Base-by-base conservation (phyloP, 2,113 vertebrate species). In the Eudyptes chrysolophus region DNA sequence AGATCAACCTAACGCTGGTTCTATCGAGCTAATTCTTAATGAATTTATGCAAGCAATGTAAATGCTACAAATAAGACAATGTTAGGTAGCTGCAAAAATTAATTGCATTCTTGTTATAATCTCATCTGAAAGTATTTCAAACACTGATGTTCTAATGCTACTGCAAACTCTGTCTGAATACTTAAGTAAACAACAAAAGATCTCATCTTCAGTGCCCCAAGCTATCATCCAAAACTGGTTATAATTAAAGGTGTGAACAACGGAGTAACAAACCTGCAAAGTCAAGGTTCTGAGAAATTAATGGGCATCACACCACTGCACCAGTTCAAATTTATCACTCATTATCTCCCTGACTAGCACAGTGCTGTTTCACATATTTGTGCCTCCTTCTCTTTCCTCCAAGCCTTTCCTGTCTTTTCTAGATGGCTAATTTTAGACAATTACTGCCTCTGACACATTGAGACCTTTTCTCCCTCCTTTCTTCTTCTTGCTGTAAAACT, bases 181-280 rank as follows among this genome's bases (percentile, higher is more conserved):
- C 90, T 94, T 97, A 97, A 97, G 89, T 94, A 97, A 83, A 97
- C 93, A 98, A 97, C 87, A 97, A 97, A 97, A 98, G 92, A 94
- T 95, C 94, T 97, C 70, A 84, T 97, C 89, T 94, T 89, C 85
- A 85, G 70, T 92, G 94, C 95, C 87, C 89, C 94, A 76, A 97
- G 94, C 87, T 94, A 98, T 94, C 94, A 98, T 96, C 89, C 95
- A 65, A 96, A 96, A 97, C 84, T 78, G 87, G 84, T 94, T 98
- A 97, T 97, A 98, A 98, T 98, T 98, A 98, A 97, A 98, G 96
- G 97, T 98, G 97, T 92, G 97, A 98, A 98, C 82, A 98, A 96
- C 96, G 83, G 96, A 97, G 84, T 97, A 97, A 97, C 94, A 97
- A 97, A 97, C 94, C 96, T 98, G 97, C 94, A 97, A 98, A 98